Evolutionary conservation across 2,888 invertebrate species (phyloP), one percentile per base, ranked within the genome.

Genomic region (Pollenia labialis): DNA sequence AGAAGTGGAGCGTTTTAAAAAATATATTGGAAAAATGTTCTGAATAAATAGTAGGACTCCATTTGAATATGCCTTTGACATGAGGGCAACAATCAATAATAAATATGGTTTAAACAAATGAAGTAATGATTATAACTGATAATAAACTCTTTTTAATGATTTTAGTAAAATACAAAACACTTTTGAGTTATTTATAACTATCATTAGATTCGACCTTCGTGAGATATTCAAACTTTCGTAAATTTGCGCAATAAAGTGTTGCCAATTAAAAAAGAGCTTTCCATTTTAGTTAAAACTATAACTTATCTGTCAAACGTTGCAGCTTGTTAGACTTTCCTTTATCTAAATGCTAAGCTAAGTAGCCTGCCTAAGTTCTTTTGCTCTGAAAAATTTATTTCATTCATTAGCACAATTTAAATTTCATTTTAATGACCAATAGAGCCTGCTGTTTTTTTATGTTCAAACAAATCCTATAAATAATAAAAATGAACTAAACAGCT

Each of bases 401-500:
- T 80, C 79, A 85, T 85, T 80, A 85, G 11, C 52, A 68, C 60
- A 80, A 85, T 69, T 75, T 54, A 46, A 68, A 69, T 84, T 52
- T 56, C 32, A 50, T 50, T 62, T 56, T 40, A 62, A 68, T 79
- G 62, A 58, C 18, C 58, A 50, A 46, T 60, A 74, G 42, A 54
- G 84, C 87, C 84, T 84, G 87, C 84, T 87, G 84, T 87, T 84
- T 86, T 32, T 32, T 32, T 83, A 75, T n/a, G n/a, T 86, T 81
- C 56, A 77, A 56, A 72, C 10, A 84, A 83, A 76, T 77, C 62
- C 54, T 71, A 23, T 18, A 50, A 40, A 64, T 56, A 71, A 58
- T 46, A 64, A 64, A 76, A 77, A 18, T 56, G n/a, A 56, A 54
- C 40, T 71, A 64, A 83, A 68, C 79, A 74, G 68, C 60, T 75